These are phyloP conservation scores for Corvus moneduloides DNA, from an alignment of 2,113 vertebrate species.

Conservation along the genomic window DNA sequence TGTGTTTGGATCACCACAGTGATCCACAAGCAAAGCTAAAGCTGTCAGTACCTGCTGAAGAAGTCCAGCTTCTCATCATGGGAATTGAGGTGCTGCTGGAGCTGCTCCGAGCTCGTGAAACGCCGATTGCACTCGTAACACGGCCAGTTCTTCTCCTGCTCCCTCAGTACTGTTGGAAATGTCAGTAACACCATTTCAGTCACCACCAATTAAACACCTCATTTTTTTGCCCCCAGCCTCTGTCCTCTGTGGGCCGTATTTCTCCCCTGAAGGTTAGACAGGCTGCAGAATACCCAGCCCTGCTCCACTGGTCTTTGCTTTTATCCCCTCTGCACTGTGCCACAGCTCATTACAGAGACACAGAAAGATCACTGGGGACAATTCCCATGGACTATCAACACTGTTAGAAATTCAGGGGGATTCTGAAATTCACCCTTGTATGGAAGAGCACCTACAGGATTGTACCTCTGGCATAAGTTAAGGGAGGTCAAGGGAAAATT, in stretches of 20 bases:
- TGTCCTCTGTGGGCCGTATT: not conserved
- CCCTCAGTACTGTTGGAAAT: slow-evolving; percentile 79
- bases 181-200: not conserved
- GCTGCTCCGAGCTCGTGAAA: slow-evolving; percentile 94
- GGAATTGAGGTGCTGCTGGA: slow-evolving; percentile 96
- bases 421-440: not conserved
- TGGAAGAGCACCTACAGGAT: not conserved
- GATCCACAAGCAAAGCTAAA: not conserved
- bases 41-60: slow-evolving; percentile 80
- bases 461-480: not conserved
- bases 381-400: not conserved
- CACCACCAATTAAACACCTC: not conserved
- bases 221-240: not conserved
- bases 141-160: slow-evolving; percentile 98
- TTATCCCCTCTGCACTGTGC: not conserved
- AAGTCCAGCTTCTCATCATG: slow-evolving; percentile 95
- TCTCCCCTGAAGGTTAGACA: not conserved
- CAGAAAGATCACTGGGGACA: not conserved
- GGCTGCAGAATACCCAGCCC: not conserved
- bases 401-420: not conserved
- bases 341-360: not conserved
- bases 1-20: not conserved
- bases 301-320: not conserved
- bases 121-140: slow-evolving; percentile 96
- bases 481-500: not conserved